These are phyloP conservation scores for Brachionus paranguensis DNA, from an alignment of 1,140 invertebrate genomes.

Conservation along the genomic window DNA sequence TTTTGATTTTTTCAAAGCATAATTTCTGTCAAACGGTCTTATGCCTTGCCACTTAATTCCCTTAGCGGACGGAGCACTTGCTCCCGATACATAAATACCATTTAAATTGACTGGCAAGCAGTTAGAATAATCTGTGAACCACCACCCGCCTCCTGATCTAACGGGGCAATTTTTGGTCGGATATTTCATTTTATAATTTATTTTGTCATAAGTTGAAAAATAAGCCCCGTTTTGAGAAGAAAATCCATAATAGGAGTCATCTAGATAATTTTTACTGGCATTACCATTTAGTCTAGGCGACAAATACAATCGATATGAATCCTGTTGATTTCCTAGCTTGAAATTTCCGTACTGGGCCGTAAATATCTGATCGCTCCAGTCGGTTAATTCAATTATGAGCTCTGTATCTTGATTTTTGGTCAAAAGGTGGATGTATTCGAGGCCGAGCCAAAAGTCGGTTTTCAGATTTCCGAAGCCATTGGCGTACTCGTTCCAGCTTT, in stretches of 20 bases:
- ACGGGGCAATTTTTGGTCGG: neutral
- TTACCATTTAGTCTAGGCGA: neutral
- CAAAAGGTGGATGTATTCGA: neutral
- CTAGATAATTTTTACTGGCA: conserved; percentile 5
- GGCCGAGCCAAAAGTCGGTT: conserved; percentile 36
- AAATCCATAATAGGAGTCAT: conserved; percentile 5
- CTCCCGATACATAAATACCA: conserved; percentile 27
- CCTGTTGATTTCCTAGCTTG: neutral
- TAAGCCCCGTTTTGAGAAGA: conserved; percentile 25
- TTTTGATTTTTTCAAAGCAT: conserved; percentile 29
- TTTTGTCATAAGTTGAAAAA: conserved; percentile 34
- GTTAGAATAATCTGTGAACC: conserved; percentile 2
- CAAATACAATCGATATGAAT: neutral
- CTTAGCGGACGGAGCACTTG: conserved; percentile 15
- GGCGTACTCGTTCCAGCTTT: conserved; percentile 13
- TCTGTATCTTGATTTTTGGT: neutral
- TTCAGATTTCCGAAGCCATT: conserved; percentile 6
- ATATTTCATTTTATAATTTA: neutral
- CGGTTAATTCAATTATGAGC: conserved; percentile 9
- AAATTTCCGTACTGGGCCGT: conserved; percentile 2
- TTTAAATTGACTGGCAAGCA: conserved; percentile 38
- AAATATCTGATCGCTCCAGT: conserved; percentile 31
- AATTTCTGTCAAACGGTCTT: conserved; percentile 22
- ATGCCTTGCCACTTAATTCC: conserved; percentile 37
- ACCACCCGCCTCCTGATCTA: conserved; percentile 39